Percentiles rank a stretch among this genome's conserved stretches.
These are phyloP conservation scores for Scaptomyza montana DNA, from an alignment of 1,140 invertebrate genomes.

Conservation along the genomic window DNA sequence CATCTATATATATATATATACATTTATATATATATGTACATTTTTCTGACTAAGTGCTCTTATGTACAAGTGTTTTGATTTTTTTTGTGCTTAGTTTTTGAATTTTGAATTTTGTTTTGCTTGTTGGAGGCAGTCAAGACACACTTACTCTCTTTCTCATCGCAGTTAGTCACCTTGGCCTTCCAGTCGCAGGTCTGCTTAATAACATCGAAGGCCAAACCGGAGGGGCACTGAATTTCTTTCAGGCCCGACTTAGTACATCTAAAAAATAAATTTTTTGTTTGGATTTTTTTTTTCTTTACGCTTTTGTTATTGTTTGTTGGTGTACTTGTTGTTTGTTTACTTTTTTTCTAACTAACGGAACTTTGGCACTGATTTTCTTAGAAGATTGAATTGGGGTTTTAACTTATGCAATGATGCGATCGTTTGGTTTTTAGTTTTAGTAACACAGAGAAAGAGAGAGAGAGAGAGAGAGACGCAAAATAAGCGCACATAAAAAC, in stretches of 20 bases:
- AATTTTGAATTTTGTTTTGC: constrained; percentile 18
- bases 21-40: neutral
- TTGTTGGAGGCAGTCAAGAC: constrained; percentile 78
- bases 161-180: constrained; percentile 97
- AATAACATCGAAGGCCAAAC: constrained; percentile 97
- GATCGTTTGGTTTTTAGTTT: constrained; percentile 46
- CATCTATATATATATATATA: constrained; percentile 14
- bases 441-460: constrained; percentile 57
- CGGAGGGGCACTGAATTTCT: constrained; percentile 96
- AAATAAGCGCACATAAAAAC: constrained; percentile 47
- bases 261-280: constrained; percentile 85
- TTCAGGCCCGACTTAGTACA: constrained; percentile 96
- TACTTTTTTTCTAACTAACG: constrained; percentile 48
- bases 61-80: constrained; percentile 36
- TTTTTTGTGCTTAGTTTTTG: constrained; percentile 25
- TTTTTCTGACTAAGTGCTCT: constrained; percentile 29
- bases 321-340: constrained; percentile 38
- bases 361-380: constrained; percentile 68
- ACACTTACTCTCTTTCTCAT: constrained; percentile 97
- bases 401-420: constrained; percentile 61
- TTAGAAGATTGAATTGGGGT: constrained; percentile 6
- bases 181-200: constrained; percentile 99
- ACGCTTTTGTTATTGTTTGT: constrained; percentile 40
- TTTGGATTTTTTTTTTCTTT: constrained; percentile 33
- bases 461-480: constrained; percentile 34